Evolutionary conservation across 2,797 vertebrate genomes (phyloP).

Genomic region (Glossophaga mutica): DNA sequence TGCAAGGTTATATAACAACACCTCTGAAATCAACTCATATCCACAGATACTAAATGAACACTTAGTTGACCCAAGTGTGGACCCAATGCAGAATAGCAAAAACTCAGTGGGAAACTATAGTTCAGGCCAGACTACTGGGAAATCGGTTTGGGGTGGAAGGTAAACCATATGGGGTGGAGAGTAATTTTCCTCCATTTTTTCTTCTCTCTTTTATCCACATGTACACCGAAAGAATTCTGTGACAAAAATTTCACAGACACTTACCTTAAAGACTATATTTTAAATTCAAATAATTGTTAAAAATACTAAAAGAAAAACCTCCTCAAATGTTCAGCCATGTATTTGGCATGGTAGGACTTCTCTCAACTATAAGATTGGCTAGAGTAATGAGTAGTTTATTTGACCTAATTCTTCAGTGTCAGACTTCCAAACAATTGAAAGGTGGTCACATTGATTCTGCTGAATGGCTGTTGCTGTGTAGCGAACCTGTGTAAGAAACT

Average conservation of each 20-base stretch:
- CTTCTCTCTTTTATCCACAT: neutral
- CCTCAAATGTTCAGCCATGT: neutral
- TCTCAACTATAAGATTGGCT: neutral
- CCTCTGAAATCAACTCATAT: neutral
- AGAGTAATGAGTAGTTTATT: neutral
- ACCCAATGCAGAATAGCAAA: neutral
- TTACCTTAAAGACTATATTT: neutral
- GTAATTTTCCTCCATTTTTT: rapidly evolving
- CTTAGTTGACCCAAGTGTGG: neutral
- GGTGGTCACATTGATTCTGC: neutral
- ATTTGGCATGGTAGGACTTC: neutral
- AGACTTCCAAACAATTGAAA: neutral
- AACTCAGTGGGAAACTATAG: neutral
- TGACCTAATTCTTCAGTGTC: neutral
- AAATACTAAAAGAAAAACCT: neutral
- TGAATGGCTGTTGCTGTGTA: neutral
- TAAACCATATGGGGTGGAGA: neutral
- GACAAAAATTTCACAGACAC: neutral
- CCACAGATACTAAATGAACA: neutral
- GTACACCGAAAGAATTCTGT: neutral
- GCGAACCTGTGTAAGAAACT: neutral
- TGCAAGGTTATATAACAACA: neutral
- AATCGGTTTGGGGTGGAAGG: neutral
- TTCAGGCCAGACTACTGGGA: neutral
- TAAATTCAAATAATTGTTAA: neutral